These are phyloP conservation scores for Pristiophorus japonicus DNA, from an alignment of 2,113 vertebrate species.

Conservation along the genomic window DNA sequence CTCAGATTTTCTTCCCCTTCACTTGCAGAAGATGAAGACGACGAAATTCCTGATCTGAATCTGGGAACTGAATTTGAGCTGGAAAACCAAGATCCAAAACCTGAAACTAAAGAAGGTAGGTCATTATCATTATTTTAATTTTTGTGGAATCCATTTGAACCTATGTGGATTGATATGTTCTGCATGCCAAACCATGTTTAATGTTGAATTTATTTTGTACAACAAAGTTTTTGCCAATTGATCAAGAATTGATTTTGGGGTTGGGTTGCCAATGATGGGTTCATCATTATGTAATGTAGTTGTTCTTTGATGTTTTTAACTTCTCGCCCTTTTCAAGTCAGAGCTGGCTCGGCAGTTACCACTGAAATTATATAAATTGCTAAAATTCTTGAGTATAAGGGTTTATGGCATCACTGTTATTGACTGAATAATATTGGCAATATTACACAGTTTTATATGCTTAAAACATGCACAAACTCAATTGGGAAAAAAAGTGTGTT, in stretches of 20 bases:
- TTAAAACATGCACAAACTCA: neutral
- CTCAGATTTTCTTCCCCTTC: slow-evolving; percentile 43
- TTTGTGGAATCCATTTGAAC: neutral
- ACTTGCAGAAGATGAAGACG: slow-evolving; percentile 84
- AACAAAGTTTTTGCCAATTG: neutral
- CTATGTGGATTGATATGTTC: neutral
- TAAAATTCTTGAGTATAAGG: neutral
- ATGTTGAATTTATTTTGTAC: neutral
- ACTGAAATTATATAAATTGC: neutral
- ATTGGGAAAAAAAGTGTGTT: neutral
- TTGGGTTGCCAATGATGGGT: neutral
- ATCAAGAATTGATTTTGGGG: neutral
- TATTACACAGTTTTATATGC: neutral
- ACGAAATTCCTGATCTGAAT: slow-evolving; percentile 80
- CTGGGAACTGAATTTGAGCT: slow-evolving; percentile 68
- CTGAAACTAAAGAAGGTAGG: slow-evolving; percentile 80
- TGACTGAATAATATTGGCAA: neutral
- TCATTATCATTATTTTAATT: neutral
- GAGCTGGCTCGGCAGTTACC: neutral
- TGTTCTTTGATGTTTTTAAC: neutral
- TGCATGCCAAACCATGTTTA: neutral
- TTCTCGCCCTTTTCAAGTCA: neutral
- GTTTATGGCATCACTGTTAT: neutral
- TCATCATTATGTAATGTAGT: neutral
- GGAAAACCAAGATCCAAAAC: slow-evolving; percentile 76